Conservation (phyloP, 2,797 vertebrate species). For the Gobio occitaniae region DNA sequence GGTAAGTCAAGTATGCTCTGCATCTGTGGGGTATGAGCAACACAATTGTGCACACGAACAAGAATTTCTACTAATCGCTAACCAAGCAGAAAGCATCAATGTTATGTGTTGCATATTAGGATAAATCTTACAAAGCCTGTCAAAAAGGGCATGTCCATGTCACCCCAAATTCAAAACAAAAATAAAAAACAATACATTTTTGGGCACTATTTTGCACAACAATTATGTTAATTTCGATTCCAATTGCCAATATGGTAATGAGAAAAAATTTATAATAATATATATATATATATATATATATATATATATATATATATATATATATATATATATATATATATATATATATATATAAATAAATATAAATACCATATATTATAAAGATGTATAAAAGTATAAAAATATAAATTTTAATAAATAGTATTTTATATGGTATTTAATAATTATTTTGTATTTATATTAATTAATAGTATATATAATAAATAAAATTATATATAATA, state of each 20-base stretch:
- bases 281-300: too few species aligned
- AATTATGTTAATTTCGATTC: not conserved
- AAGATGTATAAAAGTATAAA: too few species aligned
- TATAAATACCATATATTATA: too few species aligned
- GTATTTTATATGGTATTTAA: too few species aligned
- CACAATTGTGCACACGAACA: not conserved
- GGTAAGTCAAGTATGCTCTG: not conserved
- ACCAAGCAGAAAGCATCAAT: slow-evolving; percentile 1
- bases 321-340: too few species aligned
- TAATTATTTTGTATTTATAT: too few species aligned
- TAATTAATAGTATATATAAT: too few species aligned
- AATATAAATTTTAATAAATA: too few species aligned
- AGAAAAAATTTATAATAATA: rapidly evolving
- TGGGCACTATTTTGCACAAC: not conserved
- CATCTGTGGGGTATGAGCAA: slow-evolving; percentile 22
- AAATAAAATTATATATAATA: too few species aligned
- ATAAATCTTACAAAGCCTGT: not conserved
- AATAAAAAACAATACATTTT: not conserved
- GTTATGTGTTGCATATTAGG: not conserved
- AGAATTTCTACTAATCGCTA: not conserved
- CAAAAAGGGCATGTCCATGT: not conserved
- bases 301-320: too few species aligned
- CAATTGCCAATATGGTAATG: not conserved
- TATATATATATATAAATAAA: too few species aligned
- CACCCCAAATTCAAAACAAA: not conserved